Evolutionary conservation across 2,888 invertebrate genomes (phyloP).

Genomic region (Pyralis farinalis): DNA sequence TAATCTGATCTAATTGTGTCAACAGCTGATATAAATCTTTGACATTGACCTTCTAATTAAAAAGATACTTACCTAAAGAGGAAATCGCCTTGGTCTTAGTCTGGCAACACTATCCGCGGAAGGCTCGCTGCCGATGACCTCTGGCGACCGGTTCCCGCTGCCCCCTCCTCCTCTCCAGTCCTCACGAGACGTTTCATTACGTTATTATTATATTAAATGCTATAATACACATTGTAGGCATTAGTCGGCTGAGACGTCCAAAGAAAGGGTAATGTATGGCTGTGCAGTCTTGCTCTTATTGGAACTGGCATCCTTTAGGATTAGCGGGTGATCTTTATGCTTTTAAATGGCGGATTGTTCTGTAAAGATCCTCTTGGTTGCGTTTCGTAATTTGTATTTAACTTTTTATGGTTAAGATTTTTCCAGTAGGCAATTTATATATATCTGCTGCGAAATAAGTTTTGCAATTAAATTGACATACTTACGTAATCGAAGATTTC

Average conservation of each 20-base stretch:
- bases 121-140: constrained; percentile 79
- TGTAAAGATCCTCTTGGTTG: constrained; percentile 15
- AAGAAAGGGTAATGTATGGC: constrained; percentile 63
- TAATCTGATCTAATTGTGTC: too few relatives aligned
- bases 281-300: constrained; percentile 49
- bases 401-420: too few relatives aligned
- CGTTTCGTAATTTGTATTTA: too few relatives aligned
- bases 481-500: too few relatives aligned
- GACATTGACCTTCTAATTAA: constrained; percentile 37
- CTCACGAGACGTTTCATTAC: constrained; percentile 77
- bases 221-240: constrained; percentile 79
- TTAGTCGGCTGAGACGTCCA: constrained; percentile 65
- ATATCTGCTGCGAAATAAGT: too few relatives aligned
- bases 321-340: constrained; percentile 59
- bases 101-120: constrained; percentile 73
- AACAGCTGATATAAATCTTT: not conserved
- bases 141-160: constrained; percentile 70
- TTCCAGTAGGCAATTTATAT: too few relatives aligned
- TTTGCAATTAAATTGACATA: too few relatives aligned
- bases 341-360: constrained; percentile 59
- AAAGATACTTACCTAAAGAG: constrained; percentile 55
- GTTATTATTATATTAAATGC: constrained; percentile 81
- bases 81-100: constrained; percentile 38
- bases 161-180: constrained; percentile 35
- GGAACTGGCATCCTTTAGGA: constrained; percentile 37